Percentiles rank a stretch among this genome's conserved stretches.
These are phyloP conservation scores for Leucophenga varia DNA, from an alignment of 1,140 invertebrate species.

Conservation along the genomic window DNA sequence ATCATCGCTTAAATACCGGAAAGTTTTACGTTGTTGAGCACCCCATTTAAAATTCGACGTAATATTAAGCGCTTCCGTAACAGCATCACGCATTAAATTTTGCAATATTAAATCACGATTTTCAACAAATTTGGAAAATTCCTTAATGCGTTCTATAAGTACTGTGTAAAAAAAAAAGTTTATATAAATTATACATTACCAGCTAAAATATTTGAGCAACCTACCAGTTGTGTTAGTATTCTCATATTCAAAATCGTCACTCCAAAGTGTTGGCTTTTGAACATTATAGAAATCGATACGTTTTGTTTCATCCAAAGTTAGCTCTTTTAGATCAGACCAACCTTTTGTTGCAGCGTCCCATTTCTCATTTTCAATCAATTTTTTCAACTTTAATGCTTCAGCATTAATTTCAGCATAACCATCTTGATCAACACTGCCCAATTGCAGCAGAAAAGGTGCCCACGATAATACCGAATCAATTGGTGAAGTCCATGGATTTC, in stretches of 20 bases:
- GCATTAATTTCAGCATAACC: slow-evolving; percentile 61
- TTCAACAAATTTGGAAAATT: slow-evolving; percentile 34
- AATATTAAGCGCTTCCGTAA: slow-evolving; percentile 66
- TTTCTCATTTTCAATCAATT: slow-evolving; percentile 58
- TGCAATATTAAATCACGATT: slow-evolving; percentile 53
- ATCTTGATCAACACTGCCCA: slow-evolving; percentile 66
- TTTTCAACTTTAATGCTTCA: slow-evolving; percentile 59
- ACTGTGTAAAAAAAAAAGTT: slow-evolving; percentile 15
- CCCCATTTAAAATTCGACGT: slow-evolving; percentile 66
- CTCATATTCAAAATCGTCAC: slow-evolving; percentile 21
- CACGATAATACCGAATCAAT: slow-evolving; percentile 78
- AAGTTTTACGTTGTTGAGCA: slow-evolving; percentile 63
- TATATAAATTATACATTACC: too few species aligned
- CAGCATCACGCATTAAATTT: slow-evolving; percentile 71
- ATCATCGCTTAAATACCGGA: slow-evolving; percentile 66
- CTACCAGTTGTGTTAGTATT: slow-evolving; percentile 35
- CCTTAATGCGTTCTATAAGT: slow-evolving; percentile 36
- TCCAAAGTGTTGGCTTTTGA: slow-evolving; percentile 54
- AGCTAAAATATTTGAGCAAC: neutral
- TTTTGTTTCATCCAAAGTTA: slow-evolving; percentile 61
- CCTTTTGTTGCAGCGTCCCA: slow-evolving; percentile 65
- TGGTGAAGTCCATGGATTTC: slow-evolving; percentile 85
- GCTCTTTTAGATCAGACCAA: slow-evolving; percentile 66
- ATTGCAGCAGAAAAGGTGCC: slow-evolving; percentile 64
- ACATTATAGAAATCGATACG: slow-evolving; percentile 83